Evolutionary conservation across 2,113 vertebrate species (phyloP), one percentile per base, ranked within the genome.

Genomic region (Malaclemys terrapin): DNA sequence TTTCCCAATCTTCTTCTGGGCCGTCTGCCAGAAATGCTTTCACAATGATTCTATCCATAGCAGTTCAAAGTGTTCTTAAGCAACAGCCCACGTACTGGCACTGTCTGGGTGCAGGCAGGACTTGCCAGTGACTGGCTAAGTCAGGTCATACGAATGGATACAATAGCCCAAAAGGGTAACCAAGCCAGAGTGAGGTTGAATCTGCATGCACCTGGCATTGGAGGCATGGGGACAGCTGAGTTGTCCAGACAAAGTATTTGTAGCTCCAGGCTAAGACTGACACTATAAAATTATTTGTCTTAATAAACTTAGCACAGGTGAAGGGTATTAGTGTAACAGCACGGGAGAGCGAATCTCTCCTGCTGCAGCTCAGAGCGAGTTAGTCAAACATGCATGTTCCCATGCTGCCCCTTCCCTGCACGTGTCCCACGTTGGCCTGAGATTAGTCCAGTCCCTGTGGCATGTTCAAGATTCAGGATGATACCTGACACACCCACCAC

Each of bases 1-100:
- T 96, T 96, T 95, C 85, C 20, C 89, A 85, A 82, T 79, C 29
- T 38, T 85, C 17, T 88, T 92, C 89, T 85, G 91, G 65, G 56
- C 31, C 0, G 17, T 10, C 0, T 22, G 86, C 84, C 85, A 91
- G 91, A 81, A 89, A 35, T 5, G 27, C 56, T 75, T 53, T 35
- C 14, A 24, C 27, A 54, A 35, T 8, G 29, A 31, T 53, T 10
- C 22, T 79, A 17, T 25, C 42, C 27, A 27, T 31, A 25, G 27
- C 49, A 14, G 42, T 42, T 49, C 25, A 13, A 31, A 22, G 52
- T 78, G 75, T 22, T 29, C 45, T 54, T 5, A 6, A 8, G 22
- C n/a, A 62, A 47, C 47, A 17, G 6, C 20, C 42, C 49, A 5
- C 76, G 14, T 47, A 16, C 38, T 65, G 29, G 47, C 17, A 8